Evolutionary conservation across 2,113 vertebrate species (phyloP).

Genomic region (Chitala chitala): DNA sequence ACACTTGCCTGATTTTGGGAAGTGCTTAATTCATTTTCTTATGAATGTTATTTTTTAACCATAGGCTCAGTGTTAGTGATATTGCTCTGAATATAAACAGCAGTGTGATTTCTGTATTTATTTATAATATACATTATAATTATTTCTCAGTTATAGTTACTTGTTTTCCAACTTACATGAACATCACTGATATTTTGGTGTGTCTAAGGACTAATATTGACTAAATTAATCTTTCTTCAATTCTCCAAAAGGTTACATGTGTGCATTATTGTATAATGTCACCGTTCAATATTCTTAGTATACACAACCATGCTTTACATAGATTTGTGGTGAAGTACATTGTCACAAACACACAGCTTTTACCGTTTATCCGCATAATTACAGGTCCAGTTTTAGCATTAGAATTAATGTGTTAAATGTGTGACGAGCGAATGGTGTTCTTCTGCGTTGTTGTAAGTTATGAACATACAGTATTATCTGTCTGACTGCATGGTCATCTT

Average conservation of each 20-base stretch:
- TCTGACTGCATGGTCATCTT: too few species aligned
- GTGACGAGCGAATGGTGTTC: background rate
- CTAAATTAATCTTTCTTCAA: background rate
- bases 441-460: background rate
- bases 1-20: slow-evolving; percentile 19
- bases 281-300: background rate
- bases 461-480: too few species aligned
- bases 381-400: background rate
- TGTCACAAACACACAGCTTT: background rate
- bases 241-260: background rate
- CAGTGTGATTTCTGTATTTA: slow-evolving; percentile 20
- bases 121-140: slow-evolving; percentile 10
- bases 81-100: background rate
- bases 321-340: background rate
- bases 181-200: background rate
- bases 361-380: too few species aligned
- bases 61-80: slow-evolving; percentile 10
- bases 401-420: background rate
- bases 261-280: background rate
- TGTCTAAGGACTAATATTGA: background rate
- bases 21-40: slow-evolving; percentile 16
- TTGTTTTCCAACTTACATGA: slow-evolving; percentile 4
- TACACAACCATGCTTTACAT: slow-evolving; percentile 2
- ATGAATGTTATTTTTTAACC: slow-evolving; percentile 2
- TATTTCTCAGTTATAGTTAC: background rate